phyloP scores from a whole-genome alignment of 2,113 vertebrate genomes.

The Eira barbara region DNA sequence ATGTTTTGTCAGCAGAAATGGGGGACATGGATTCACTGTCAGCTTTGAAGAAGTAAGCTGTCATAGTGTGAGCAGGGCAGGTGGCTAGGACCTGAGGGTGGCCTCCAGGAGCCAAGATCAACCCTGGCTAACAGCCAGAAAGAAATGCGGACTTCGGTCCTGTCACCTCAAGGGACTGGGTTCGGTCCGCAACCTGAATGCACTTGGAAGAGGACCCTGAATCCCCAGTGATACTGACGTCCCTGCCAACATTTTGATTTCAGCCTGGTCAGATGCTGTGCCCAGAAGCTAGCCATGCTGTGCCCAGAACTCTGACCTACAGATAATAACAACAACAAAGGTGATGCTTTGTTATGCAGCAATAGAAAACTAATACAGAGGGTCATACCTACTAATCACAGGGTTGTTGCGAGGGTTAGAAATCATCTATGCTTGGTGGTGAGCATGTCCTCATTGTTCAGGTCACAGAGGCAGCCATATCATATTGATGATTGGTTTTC shows the following conservation, averaged over 20 bases:
- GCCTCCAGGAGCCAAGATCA: not conserved
- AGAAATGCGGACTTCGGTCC: not conserved
- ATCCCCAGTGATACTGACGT: fast-evolving
- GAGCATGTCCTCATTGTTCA: not conserved
- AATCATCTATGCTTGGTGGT: not conserved
- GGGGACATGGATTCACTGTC: not conserved
- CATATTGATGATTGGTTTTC: not conserved
- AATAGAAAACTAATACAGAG: not conserved
- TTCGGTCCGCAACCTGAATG: not conserved
- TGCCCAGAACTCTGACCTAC: not conserved
- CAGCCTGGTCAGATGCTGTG: not conserved
- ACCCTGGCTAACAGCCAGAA: not conserved
- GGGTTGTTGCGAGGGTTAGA: not conserved
- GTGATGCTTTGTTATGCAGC: not conserved
- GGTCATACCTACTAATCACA: not conserved
- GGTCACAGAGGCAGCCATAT: not conserved
- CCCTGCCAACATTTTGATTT: not conserved
- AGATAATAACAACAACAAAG: not conserved
- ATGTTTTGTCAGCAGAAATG: not conserved
- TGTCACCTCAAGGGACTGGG: not conserved
- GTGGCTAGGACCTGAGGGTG: not conserved
- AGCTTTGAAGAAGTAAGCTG: not conserved
- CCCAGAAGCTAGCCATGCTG: not conserved
- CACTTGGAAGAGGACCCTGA: not conserved
- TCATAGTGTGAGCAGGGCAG: not conserved